Evolutionary conservation across 2,888 invertebrate genomes (phyloP), one percentile per base, ranked within the genome.

Genomic region (Molorchus minor): DNA sequence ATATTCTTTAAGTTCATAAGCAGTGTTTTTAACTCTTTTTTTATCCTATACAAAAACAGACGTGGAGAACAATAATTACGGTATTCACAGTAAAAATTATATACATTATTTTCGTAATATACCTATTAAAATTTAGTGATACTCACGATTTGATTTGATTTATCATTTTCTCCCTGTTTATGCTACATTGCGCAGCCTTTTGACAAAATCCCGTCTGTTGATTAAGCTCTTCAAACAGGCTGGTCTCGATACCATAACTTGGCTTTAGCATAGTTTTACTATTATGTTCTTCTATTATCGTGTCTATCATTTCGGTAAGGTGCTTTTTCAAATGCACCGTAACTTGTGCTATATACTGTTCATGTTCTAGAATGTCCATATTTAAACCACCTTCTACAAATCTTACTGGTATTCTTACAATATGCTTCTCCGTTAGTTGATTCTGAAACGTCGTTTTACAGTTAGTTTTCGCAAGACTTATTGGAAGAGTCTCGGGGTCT

Each of bases 201-300:
- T 90, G 87, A 78, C 92, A 87, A 82, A 90, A 88, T 69, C 85
- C 82, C 52, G 88, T 84, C 79, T 94, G 90, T 78, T 89, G 89
- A 73, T 86, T 86, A 58, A 91, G 80, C 73, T 91, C 92, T 67
- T 88, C 87, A 72, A 89, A 86, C 52, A 87, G 77, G 80, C 81
- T 79, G 45, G 84, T 84, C 51, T 87, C 86, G 61, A 89, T 86
- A 3, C 88, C 88, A 68, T 85, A 84, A 72, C 84, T 85, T n/a
- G 84, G 82, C 67, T 85, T 85, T 65, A 86, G 80, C 69, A 83
- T 81, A 52, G 81, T 82, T 74, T 84, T 88, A 53, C 80, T 79
- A 46, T 86, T 85, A 71, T 89, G 86, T 72, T 88, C 88, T 55
- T 91, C 90, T 2, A 88, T 84, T 21, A 91, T 86, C 10, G 84